Evolutionary conservation across 2,888 invertebrate species (phyloP).

Genomic region (Spicauda simplicius): DNA sequence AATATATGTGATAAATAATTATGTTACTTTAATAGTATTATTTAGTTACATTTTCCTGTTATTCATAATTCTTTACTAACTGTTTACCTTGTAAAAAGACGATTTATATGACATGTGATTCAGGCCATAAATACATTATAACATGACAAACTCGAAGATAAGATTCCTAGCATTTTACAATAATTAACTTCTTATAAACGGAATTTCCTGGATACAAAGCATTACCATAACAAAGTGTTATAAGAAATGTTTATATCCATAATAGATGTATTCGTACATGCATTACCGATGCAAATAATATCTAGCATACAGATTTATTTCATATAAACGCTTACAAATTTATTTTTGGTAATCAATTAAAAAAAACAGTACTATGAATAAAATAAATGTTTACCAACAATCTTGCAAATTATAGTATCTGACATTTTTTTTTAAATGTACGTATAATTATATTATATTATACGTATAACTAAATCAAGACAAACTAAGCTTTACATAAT

Average conservation of each 20-base stretch:
- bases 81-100: neutral
- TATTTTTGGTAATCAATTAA: no score
- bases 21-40: neutral
- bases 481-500: no score
- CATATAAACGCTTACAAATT: no score
- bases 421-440: no score
- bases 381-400: no score
- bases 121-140: slow-evolving; percentile 5
- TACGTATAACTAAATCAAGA: no score
- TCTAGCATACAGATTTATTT: no score
- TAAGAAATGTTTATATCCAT: neutral
- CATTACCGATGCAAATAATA: no score
- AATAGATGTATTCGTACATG: neutral
- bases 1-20: neutral
- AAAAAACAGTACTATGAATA: no score
- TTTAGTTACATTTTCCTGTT: slow-evolving; percentile 1
- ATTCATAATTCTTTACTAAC: neutral
- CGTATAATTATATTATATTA: no score
- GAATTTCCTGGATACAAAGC: neutral
- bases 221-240: neutral
- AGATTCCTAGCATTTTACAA: slow-evolving; percentile 13
- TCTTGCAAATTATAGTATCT: no score
- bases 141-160: neutral
- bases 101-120: neutral
- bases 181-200: slow-evolving; percentile 8